These are phyloP conservation scores for Bucorvus abyssinicus DNA, from an alignment of 2,797 vertebrate species.

Conservation along the genomic window DNA sequence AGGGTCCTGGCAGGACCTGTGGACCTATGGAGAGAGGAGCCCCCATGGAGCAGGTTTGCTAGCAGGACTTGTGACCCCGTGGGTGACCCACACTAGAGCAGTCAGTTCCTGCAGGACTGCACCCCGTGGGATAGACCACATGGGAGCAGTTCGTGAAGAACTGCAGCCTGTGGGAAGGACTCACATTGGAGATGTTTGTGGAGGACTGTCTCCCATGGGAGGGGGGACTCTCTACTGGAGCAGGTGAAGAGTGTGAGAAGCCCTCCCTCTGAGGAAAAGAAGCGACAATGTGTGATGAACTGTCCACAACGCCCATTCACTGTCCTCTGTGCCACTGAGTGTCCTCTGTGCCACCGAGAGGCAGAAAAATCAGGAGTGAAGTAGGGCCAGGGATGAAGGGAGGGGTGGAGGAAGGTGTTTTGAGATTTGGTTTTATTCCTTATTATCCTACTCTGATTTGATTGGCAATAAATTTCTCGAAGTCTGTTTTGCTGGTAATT, in stretches of 20 bases:
- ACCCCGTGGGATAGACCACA: too few species aligned
- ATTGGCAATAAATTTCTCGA: neutral
- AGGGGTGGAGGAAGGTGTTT: neutral
- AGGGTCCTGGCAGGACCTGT: neutral
- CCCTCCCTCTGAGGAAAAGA: neutral
- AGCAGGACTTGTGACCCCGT: neutral
- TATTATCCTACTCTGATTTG: neutral
- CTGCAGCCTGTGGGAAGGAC: neutral
- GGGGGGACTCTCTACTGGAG: neutral
- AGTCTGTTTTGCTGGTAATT: neutral
- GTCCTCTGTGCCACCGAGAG: neutral
- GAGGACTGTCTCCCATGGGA: neutral
- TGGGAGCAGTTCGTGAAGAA: neutral
- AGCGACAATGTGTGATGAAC: neutral
- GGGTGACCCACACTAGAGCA: neutral
- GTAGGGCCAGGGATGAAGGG: neutral
- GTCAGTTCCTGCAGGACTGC: neutral
- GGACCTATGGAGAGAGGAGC: neutral
- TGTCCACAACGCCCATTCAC: neutral
- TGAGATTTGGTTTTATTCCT: neutral
- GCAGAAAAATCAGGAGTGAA: neutral
- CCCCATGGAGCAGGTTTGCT: neutral
- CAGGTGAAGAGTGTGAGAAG: neutral
- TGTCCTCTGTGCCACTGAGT: neutral
- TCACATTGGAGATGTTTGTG: neutral